phyloP scores from a whole-genome alignment of 2,797 vertebrate genomes.

The Alcedo atthis region DNA sequence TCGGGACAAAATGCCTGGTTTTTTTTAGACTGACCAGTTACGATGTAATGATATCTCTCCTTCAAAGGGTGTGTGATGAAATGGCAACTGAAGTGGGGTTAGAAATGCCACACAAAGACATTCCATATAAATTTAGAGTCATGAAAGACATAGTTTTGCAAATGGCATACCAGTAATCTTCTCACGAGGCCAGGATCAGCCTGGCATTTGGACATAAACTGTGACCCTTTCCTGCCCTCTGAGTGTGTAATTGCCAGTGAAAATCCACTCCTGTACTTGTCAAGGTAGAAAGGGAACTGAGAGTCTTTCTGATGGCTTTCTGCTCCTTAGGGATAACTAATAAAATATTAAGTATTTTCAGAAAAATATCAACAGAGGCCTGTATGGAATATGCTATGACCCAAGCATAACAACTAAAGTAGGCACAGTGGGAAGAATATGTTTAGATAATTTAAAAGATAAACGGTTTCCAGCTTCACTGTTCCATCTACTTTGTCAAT shows the following conservation, averaged over 20 bases:
- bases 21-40: background rate
- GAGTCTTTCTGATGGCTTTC: slow-evolving; percentile 22
- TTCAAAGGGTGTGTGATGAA: background rate
- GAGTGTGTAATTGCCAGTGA: background rate
- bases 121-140: background rate
- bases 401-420: slow-evolving; percentile 87
- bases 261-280: background rate
- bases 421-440: slow-evolving; percentile 86
- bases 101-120: background rate
- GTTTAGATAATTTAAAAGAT: slow-evolving; percentile 91
- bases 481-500: slow-evolving; percentile 49
- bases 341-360: slow-evolving; percentile 44
- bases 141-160: background rate
- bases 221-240: background rate
- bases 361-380: slow-evolving; percentile 1
- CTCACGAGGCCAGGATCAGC: background rate
- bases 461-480: slow-evolving; percentile 62
- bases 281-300: background rate
- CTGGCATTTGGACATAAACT: background rate
- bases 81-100: background rate
- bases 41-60: background rate
- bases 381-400: slow-evolving; percentile 81
- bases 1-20: background rate
- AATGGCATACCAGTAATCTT: background rate
- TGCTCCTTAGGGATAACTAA: background rate